Percentiles rank a stretch among this genome's conserved stretches.
phyloP scores from a whole-genome alignment of 2,113 vertebrate genomes.

The Peromyscus polionotus region DNA sequence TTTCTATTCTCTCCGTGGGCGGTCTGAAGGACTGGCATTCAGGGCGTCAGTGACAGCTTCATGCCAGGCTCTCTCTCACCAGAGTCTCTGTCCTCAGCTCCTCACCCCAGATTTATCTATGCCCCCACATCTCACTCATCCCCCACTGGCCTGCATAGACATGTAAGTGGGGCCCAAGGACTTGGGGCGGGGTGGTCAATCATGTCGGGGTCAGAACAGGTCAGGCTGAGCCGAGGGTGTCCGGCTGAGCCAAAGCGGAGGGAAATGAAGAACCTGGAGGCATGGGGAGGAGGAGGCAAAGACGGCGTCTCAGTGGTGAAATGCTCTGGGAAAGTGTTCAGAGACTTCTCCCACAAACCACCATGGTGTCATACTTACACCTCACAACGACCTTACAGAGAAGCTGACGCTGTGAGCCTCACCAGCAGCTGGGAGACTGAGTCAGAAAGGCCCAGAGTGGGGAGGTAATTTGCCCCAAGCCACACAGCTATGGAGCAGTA shows the following conservation, averaged over 20 bases:
- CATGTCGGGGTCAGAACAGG: background rate
- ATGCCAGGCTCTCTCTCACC: background rate
- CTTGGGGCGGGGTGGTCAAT: accelerated
- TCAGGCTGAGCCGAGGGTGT: background rate
- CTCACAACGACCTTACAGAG: background rate
- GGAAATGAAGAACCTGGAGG: background rate
- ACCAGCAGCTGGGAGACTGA: background rate
- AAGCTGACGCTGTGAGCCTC: background rate
- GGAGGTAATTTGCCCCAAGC: background rate
- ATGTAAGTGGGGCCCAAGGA: background rate
- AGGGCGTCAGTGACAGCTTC: accelerated
- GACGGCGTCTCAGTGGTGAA: background rate
- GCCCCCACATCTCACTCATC: background rate
- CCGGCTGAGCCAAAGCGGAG: background rate
- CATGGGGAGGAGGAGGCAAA: background rate
- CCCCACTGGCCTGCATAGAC: background rate
- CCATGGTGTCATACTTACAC: too few relatives aligned
- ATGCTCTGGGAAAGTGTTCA: background rate
- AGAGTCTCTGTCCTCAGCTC: background rate
- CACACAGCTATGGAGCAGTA: background rate
- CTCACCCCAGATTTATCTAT: background rate
- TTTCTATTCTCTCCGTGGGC: accelerated
- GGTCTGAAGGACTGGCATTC: background rate
- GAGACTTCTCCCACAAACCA: background rate
- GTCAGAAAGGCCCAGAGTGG: background rate